Evolutionary conservation across 2,888 invertebrate genomes (phyloP), one percentile per base, ranked within the genome.

Genomic region (Caradrina clavipalpis): DNA sequence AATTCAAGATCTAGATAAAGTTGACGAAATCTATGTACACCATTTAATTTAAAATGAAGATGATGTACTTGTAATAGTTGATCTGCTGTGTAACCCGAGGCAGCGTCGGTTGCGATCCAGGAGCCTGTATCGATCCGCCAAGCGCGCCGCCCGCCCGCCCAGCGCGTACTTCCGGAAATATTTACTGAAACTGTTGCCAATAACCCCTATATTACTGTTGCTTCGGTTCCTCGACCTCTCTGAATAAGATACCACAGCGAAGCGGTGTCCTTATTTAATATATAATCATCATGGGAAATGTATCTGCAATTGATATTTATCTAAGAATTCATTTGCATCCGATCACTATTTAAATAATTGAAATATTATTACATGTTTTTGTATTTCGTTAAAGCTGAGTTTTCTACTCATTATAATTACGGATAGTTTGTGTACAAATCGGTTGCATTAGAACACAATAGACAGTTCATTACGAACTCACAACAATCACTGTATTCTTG

Each of bases 91-190:
- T n/a, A 15, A 13, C 1, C 3, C 56, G 50, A 47, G 45, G 42
- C 42, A 42, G 53, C 62, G 49, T 13, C 26, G 11, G 69, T 70
- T 45, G 63, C 65, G 65, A 71, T 72, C 76, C 55, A 63, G 66
- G 54, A 72, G 60, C 45, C 63, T 54, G 55, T 71, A 82, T 82
- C 80, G 76, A 82, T 54, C 76, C 60, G 61, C 65, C 64, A 67
- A 31, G 13, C 61, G 54, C 51, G 63, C 54, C 62, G 50, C 57
- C 66, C 70, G 61, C 58, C 71, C 71, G 67, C 71, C 72, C 69
- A 65, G 22, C 26, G 56, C 55, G 17, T 22, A 49, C 49, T 7
- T 21, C 73, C 70, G 65, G 31, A 61, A 56, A 55, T 64, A 65
- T 65, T 65, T 45, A 66, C 53, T 50, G 49, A 57, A 74, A 64